These are phyloP conservation scores for Saguinus midas DNA, from an alignment of 2,113 vertebrate species.

Conservation along the genomic window DNA sequence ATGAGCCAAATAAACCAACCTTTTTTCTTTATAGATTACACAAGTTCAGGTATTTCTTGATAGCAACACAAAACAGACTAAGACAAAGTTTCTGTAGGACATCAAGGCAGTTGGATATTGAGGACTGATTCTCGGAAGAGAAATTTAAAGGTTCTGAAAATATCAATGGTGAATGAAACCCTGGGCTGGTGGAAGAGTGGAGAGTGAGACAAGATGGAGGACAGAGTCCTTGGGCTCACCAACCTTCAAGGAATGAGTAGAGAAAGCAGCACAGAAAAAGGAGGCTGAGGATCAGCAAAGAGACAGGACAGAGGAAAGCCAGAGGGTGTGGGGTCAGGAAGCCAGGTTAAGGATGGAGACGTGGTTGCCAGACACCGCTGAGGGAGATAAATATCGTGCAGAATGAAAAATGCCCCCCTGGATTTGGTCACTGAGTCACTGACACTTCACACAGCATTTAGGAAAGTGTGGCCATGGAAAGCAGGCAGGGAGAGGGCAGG, in stretches of 20 bases:
- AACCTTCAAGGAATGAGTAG: background rate
- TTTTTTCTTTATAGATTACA: background rate
- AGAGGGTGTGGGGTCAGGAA: background rate
- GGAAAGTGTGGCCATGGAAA: background rate
- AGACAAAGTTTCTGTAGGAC: background rate
- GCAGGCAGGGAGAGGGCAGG: background rate
- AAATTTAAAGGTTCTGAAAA: background rate
- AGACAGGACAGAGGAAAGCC: background rate
- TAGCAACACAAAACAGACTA: background rate
- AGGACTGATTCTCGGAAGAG: background rate
- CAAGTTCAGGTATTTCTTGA: background rate
- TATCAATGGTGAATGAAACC: background rate
- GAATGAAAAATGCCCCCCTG: background rate
- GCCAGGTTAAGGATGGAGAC: background rate
- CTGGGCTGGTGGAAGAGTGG: background rate
- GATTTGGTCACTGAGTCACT: background rate
- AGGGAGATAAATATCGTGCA: accelerated
- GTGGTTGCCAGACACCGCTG: background rate
- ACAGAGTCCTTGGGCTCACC: background rate
- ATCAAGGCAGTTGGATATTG: background rate
- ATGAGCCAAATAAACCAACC: background rate
- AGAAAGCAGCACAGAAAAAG: background rate
- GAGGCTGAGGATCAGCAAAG: background rate
- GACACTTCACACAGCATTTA: background rate
- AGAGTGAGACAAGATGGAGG: background rate